phyloP scores from a whole-genome alignment of 2,797 vertebrate genomes.

The Phylloscopus collybita region DNA sequence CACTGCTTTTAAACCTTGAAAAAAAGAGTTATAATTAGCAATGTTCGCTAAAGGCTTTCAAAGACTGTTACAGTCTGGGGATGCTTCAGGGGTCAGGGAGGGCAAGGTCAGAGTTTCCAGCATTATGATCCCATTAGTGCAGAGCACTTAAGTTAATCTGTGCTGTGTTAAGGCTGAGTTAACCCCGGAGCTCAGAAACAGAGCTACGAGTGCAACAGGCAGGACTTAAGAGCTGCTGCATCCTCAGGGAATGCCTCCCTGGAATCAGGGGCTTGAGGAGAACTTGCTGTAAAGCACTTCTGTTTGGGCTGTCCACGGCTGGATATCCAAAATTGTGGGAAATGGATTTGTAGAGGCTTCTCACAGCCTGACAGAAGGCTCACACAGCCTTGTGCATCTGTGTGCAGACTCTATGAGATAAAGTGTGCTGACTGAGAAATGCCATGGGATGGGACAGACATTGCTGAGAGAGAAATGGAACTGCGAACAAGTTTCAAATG shows the following conservation, averaged over 20 bases:
- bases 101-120: not conserved
- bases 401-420: not conserved
- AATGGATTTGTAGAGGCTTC: not conserved
- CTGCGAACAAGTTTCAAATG: too few relatives aligned
- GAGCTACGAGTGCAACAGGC: not conserved
- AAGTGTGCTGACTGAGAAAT: not conserved
- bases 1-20: not conserved
- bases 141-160: conserved; percentile 13
- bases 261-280: not conserved
- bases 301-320: not conserved
- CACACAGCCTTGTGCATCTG: not conserved
- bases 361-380: not conserved
- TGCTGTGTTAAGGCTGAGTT: not conserved
- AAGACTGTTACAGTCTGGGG: not conserved
- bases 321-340: not conserved
- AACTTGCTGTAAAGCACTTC: not conserved
- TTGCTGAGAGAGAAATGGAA: not conserved
- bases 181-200: not conserved
- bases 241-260: not conserved
- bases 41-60: not conserved
- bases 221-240: not conserved
- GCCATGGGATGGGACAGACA: not conserved
- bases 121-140: conserved; percentile 14
- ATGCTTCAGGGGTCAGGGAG: not conserved
- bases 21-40: conserved; percentile 11